These are phyloP conservation scores for Polydesmus complanatus DNA, from an alignment of 2,888 invertebrate genomes.

Conservation along the genomic window DNA sequence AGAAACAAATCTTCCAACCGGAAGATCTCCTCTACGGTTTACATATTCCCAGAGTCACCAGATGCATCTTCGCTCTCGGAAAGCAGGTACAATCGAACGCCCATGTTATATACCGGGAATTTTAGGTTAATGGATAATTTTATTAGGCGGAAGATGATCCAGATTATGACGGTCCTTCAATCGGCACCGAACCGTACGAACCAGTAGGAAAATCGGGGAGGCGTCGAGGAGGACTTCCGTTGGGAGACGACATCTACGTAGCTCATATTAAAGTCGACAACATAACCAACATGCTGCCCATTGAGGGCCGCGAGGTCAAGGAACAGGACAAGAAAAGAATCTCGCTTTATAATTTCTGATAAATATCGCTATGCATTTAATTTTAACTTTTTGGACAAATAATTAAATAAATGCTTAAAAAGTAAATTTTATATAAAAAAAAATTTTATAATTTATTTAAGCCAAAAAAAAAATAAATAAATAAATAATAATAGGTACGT, in stretches of 20 bases:
- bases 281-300: slow-evolving; percentile 21
- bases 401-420: too few relatives aligned
- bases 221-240: slow-evolving; percentile 23
- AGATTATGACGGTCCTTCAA: slow-evolving; percentile 22
- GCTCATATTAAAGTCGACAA: slow-evolving; percentile 23
- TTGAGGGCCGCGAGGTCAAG: slow-evolving; percentile 14
- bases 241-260: slow-evolving; percentile 25
- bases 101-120: background rate
- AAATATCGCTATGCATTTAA: too few relatives aligned
- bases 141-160: slow-evolving; percentile 21
- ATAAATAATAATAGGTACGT: too few relatives aligned
- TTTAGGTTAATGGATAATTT: background rate
- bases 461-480: too few relatives aligned
- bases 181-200: slow-evolving; percentile 24
- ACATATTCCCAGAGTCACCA: slow-evolving; percentile 24
- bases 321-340: slow-evolving; percentile 6
- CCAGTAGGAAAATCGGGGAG: slow-evolving; percentile 22
- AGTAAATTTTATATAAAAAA: too few relatives aligned
- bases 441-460: too few relatives aligned
- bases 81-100: slow-evolving; percentile 20
- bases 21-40: slow-evolving; percentile 23
- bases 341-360: slow-evolving; percentile 17
- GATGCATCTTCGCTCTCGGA: slow-evolving; percentile 24
- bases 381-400: too few relatives aligned
- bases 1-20: slow-evolving; percentile 22